Conservation (phyloP, 2,113 vertebrate species). For the Cebus imitator region DNA sequence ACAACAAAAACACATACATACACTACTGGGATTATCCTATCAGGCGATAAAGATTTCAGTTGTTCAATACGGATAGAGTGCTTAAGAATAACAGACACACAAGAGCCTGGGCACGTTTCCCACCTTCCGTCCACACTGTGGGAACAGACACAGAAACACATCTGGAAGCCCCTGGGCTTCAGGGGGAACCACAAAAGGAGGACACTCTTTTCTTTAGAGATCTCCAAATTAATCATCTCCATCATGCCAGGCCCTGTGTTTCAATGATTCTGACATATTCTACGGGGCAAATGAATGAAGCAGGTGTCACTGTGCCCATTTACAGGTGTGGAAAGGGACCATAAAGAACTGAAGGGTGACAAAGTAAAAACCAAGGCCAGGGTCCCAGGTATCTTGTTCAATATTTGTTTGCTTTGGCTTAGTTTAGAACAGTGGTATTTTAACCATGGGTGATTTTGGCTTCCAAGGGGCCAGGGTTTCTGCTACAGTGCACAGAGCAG, state of each 20-base stretch:
- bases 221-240: background rate
- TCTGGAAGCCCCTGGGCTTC: background rate
- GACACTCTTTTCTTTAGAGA: background rate
- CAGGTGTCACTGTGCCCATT: fast-evolving
- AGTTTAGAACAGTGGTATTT: background rate
- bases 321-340: background rate
- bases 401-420: background rate
- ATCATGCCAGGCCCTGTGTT: fast-evolving
- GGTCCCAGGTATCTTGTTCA: background rate
- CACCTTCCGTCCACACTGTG: background rate
- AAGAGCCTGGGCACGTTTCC: background rate
- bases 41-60: background rate
- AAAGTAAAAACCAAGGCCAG: background rate
- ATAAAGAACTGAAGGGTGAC: background rate
- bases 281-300: background rate
- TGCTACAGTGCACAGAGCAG: background rate
- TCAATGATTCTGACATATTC: fast-evolving
- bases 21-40: background rate
- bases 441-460: background rate
- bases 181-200: background rate
- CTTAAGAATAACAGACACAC: background rate
- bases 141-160: background rate
- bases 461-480: background rate
- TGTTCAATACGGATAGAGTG: background rate
- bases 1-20: background rate